Conservation (phyloP, 2,888 invertebrate genomes). For the Papilio demoleus region DNA sequence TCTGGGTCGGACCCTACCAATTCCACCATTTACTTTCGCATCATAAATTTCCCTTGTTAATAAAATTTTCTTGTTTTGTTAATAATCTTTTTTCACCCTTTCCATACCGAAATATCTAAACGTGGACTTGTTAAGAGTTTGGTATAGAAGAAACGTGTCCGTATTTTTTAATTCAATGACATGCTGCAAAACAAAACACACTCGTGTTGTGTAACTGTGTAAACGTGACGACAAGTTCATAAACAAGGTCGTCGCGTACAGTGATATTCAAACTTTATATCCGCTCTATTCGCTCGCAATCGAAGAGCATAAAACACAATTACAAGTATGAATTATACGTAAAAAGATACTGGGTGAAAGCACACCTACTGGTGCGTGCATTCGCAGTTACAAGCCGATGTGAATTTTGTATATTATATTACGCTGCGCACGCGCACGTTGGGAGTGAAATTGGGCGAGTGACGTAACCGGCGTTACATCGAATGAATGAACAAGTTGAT, state of each 20-base stretch:
- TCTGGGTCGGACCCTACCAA: too few species aligned
- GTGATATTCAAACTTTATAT: neutral
- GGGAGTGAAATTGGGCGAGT: constrained; percentile 18
- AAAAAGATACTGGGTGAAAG: too few species aligned
- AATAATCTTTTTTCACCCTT: too few species aligned
- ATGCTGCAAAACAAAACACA: neutral
- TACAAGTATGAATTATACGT: too few species aligned
- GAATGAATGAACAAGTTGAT: constrained; percentile 8
- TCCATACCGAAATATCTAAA: too few species aligned
- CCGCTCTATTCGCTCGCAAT: neutral
- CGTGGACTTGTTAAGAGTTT: too few species aligned
- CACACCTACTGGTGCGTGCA: too few species aligned
- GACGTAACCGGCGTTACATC: neutral
- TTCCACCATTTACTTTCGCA: too few species aligned
- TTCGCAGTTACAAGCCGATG: neutral
- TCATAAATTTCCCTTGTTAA: too few species aligned
- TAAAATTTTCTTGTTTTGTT: too few species aligned
- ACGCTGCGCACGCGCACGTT: constrained; percentile 13
- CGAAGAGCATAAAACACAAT: too few species aligned
- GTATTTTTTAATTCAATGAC: neutral
- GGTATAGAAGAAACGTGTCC: neutral
- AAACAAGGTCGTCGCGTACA: constrained; percentile 21
- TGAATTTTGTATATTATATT: neutral
- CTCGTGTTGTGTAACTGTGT: neutral
- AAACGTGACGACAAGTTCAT: constrained; percentile 32